Percentiles rank a stretch among this genome's conserved stretches.
Evolutionary conservation across 2,113 vertebrate genomes (phyloP).

Genomic region (Aleadryas rufinucha): DNA sequence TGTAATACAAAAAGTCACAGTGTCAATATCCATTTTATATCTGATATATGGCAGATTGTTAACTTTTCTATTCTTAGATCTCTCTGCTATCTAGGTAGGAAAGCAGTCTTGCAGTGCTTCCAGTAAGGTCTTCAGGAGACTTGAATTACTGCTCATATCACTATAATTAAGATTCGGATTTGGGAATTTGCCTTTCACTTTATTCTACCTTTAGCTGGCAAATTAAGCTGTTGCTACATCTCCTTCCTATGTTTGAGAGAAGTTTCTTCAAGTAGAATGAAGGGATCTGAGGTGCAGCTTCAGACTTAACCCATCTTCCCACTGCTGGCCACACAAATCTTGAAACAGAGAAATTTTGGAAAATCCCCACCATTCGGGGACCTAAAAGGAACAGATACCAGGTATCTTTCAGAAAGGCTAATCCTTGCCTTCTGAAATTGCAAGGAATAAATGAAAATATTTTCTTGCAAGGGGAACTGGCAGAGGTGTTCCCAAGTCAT

Average conservation of each 20-base stretch:
- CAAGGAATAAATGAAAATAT: not conserved
- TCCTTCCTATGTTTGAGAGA: not conserved
- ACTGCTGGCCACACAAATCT: not conserved
- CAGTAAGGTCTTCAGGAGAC: not conserved
- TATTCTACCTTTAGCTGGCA: not conserved
- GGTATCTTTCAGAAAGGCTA: not conserved
- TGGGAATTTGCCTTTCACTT: not conserved
- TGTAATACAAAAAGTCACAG: not conserved
- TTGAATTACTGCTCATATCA: not conserved
- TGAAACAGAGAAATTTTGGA: not conserved
- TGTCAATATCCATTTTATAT: not conserved
- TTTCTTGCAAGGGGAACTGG: not conserved
- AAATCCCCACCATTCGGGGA: fast-evolving
- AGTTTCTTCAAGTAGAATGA: not conserved
- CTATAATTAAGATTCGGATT: not conserved
- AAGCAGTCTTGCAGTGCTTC: not conserved
- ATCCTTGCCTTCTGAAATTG: not conserved
- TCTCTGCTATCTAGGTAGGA: not conserved
- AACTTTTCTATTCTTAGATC: not conserved
- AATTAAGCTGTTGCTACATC: not conserved
- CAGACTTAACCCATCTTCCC: not conserved
- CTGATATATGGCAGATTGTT: not conserved
- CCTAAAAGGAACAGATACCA: not conserved
- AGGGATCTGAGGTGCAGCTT: not conserved
- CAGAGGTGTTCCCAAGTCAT: not conserved